Percentiles rank a stretch among this genome's conserved stretches.
Conservation (phyloP, 2,888 invertebrate genomes). For the Hydraecia micacea region DNA sequence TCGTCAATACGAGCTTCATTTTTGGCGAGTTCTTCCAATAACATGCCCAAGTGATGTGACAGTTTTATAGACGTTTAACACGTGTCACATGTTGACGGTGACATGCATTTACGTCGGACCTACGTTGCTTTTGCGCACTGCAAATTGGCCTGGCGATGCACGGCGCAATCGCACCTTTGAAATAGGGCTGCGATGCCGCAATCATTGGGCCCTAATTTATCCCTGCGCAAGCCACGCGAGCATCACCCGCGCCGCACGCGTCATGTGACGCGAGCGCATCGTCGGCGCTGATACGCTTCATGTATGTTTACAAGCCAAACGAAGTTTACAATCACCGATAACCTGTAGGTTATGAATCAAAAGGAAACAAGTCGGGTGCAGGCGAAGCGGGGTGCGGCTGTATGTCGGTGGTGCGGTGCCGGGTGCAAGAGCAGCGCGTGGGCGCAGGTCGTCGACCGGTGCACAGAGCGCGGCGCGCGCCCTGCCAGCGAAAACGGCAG, state of each 20-base stretch:
- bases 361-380: slow-evolving; percentile 52
- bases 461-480: slow-evolving; percentile 80
- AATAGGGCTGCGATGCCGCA: slow-evolving; percentile 79
- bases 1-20: slow-evolving; percentile 57
- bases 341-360: slow-evolving; percentile 57
- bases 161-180: slow-evolving; percentile 73
- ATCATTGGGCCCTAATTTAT: slow-evolving; percentile 73
- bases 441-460: slow-evolving; percentile 88
- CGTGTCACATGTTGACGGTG: slow-evolving; percentile 74
- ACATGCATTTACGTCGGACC: slow-evolving; percentile 76
- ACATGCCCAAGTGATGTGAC: slow-evolving; percentile 61
- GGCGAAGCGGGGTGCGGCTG: slow-evolving; percentile 46
- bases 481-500: slow-evolving; percentile 87
- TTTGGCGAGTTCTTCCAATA: slow-evolving; percentile 66
- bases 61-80: slow-evolving; percentile 68
- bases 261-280: slow-evolving; percentile 63
- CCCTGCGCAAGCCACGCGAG: slow-evolving; percentile 66
- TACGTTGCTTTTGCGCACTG: slow-evolving; percentile 84
- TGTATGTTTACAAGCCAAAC: slow-evolving; percentile 66
- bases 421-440: slow-evolving; percentile 84
- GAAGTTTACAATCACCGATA: slow-evolving; percentile 59
- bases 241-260: slow-evolving; percentile 64
- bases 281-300: slow-evolving; percentile 45
- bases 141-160: slow-evolving; percentile 77
- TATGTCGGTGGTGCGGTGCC: slow-evolving; percentile 71